Evolutionary conservation across 2,888 invertebrate species (phyloP), one percentile per base, ranked within the genome.

Genomic region (Scaptomyza reducta): DNA sequence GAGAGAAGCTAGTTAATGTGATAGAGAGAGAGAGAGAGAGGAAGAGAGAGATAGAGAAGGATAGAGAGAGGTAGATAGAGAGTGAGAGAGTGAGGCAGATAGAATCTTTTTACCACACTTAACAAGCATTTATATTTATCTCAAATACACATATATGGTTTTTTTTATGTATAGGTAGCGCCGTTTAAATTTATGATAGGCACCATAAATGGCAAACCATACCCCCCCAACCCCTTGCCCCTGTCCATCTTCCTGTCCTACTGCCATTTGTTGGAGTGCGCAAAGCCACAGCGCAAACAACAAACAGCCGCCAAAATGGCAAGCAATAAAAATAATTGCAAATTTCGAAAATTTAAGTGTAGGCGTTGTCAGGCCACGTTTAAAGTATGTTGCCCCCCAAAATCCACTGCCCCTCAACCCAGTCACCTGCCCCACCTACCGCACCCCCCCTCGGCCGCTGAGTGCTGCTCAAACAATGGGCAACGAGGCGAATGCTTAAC

Each of bases 311-410:
- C 71, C 71, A 84, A 84, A 85, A 85, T 88, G 87, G 78, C 73
- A 56, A 71, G 89, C 89, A 85, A 88, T 88, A 85, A 85, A 85
- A 85, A 88, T 85, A 84, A 84, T 84, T 84, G 84, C 87, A 74
- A 83, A 88, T 83, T 85, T 88, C 81, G 82, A 84, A 84, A 84
- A 85, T 85, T 85, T 84, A 88, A 88, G 88, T 78, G 84, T 74
- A 76, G 84, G 84, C 87, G 73, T 75, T 57, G 44, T 45, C 38
- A 35, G 38, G 80, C 72, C 54, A 69, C 80, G 65, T 75, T 88
- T 84, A 88, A 88, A 85, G 76, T 78, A 73, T 55, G 50, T 31
- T 27, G 10, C 31, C 31, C 31, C 14, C 16, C n/a, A 14, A 14
- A 14, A 31, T 1, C 10, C 31, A 31, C 31, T 31, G 3, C 33